Conservation (phyloP, 2,888 invertebrate genomes). For the Synanthedon formicaeformis region DNA sequence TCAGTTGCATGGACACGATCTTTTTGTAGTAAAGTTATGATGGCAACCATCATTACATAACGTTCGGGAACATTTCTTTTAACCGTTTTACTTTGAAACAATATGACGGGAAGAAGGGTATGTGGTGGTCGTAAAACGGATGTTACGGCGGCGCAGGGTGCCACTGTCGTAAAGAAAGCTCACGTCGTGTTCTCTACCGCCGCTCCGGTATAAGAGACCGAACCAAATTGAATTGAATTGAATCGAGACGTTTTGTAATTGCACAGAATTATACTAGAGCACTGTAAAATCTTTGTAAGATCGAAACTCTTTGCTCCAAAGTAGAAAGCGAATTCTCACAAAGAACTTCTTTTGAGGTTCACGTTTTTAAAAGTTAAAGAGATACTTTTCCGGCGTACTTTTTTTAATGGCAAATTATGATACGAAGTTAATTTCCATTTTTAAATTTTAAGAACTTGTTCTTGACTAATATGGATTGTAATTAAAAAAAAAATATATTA, state of each 20-base stretch:
- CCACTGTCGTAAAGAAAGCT: constrained; percentile 44
- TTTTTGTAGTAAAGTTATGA: constrained; percentile 11
- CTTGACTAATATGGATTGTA: no score
- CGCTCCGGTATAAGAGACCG: constrained; percentile 9
- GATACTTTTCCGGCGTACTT: no score
- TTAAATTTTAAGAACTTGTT: no score
- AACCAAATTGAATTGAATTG: constrained; percentile 34
- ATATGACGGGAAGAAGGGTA: constrained; percentile 39
- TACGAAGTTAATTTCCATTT: no score
- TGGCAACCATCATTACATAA: constrained; percentile 23
- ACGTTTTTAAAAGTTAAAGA: no score
- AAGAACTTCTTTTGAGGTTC: no score
- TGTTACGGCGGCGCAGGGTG: constrained; percentile 42
- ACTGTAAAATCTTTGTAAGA: no score
- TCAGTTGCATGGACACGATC: no score
- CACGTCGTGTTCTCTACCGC: constrained; percentile 16
- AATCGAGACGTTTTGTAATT: background rate
- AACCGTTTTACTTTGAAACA: constrained; percentile 42
- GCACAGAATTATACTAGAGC: background rate
- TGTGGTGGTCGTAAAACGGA: constrained; percentile 47
- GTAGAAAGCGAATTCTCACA: no score
- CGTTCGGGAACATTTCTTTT: constrained; percentile 20
- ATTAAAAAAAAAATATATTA: no score
- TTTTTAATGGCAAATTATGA: no score
- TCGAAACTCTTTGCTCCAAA: no score